Evolutionary conservation across 2,888 invertebrate species (phyloP).

Genomic region (Perizoma affinitatum): DNA sequence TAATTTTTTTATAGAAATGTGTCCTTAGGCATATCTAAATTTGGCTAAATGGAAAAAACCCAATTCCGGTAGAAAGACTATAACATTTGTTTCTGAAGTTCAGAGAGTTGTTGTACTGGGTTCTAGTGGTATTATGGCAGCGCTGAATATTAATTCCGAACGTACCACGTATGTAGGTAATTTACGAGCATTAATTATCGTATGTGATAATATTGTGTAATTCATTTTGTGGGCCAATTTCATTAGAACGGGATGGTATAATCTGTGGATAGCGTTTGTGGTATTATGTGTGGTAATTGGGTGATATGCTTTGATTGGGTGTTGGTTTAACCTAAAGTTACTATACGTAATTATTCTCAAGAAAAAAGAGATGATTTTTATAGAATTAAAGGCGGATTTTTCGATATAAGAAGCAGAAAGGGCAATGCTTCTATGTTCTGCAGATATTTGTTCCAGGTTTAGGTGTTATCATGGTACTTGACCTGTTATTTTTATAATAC

Average conservation of each 20-base stretch:
- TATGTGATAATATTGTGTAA: constrained; percentile 20
- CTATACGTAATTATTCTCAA: too few species aligned
- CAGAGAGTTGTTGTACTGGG: background rate
- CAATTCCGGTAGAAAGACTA: too few species aligned
- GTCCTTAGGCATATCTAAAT: too few species aligned
- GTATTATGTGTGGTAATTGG: constrained; percentile 1
- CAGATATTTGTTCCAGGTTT: too few species aligned
- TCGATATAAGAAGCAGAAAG: too few species aligned
- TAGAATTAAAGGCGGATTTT: too few species aligned
- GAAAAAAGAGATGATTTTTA: too few species aligned
- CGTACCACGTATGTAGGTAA: constrained; percentile 21
- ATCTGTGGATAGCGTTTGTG: constrained; percentile 4
- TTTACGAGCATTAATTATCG: constrained; percentile 23
- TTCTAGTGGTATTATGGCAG: background rate
- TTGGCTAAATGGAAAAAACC: too few species aligned
- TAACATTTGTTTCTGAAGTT: background rate
- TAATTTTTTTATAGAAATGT: too few species aligned
- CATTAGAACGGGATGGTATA: constrained; percentile 4
- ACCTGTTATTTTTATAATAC: too few species aligned
- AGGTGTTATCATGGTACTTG: too few species aligned
- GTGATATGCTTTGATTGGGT: background rate
- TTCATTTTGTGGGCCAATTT: constrained; percentile 20
- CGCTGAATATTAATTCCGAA: constrained; percentile 17
- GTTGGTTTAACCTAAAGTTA: background rate
- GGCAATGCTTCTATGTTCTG: too few species aligned